These are phyloP conservation scores for Drosophila maculinotata DNA, from an alignment of 2,888 invertebrate species.

Conservation along the genomic window DNA sequence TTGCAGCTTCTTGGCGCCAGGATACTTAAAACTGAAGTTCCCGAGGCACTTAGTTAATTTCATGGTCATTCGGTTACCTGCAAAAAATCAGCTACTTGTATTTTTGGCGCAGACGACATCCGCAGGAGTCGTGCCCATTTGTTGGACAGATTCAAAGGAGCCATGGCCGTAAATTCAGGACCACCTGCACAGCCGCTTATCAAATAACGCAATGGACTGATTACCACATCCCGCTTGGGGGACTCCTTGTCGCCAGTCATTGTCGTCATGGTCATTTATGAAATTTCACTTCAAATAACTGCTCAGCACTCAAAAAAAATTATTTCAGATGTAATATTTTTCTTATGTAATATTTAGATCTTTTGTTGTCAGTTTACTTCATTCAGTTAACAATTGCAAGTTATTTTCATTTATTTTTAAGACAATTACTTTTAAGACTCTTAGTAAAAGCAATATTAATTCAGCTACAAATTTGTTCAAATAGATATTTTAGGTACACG, in stretches of 20 bases:
- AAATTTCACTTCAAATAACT: conserved; percentile 13
- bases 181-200: conserved; percentile 81
- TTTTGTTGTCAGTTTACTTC: not conserved
- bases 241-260: conserved; percentile 64
- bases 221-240: conserved; percentile 75
- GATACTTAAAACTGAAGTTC: conserved; percentile 9
- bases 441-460: too few relatives aligned
- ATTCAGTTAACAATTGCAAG: not conserved
- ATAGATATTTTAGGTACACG: too few relatives aligned
- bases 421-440: too few relatives aligned
- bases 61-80: conserved; percentile 75
- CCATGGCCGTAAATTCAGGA: conserved; percentile 73
- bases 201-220: conserved; percentile 79
- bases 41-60: conserved; percentile 18
- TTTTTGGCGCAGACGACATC: conserved; percentile 82
- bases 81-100: conserved; percentile 82
- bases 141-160: conserved; percentile 82
- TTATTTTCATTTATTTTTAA: not conserved
- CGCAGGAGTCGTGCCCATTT: conserved; percentile 84
- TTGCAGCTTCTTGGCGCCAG: conserved; percentile 1
- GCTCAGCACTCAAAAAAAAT: not conserved
- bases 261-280: conserved; percentile 4
- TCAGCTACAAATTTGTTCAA: too few relatives aligned
- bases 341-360: not conserved
- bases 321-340: not conserved